Conservation (phyloP, 2,888 invertebrate species). For the Sesamia inferens region DNA sequence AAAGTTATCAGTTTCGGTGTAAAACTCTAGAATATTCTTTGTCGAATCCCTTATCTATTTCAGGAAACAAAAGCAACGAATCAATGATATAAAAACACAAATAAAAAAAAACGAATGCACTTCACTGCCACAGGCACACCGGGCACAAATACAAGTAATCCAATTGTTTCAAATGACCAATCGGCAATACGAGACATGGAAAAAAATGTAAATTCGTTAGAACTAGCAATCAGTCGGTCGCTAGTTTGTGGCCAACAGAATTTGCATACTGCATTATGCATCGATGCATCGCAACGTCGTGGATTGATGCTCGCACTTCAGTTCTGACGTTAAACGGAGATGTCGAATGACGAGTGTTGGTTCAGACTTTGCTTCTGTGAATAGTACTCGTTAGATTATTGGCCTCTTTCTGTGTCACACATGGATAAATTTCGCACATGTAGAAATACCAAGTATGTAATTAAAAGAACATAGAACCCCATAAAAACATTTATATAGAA, state of each 20-base stretch:
- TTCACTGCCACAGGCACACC: constrained; percentile 36
- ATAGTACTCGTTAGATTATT: not conserved
- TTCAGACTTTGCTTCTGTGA: constrained; percentile 15
- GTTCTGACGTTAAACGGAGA: constrained; percentile 39
- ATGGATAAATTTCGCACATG: not conserved
- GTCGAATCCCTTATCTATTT: not conserved
- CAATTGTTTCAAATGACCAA: constrained; percentile 65
- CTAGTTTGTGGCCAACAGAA: constrained; percentile 61
- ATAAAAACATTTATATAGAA: too few relatives aligned
- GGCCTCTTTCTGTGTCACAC: not conserved
- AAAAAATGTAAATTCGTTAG: constrained; percentile 67
- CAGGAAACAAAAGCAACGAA: not conserved
- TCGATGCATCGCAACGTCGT: constrained; percentile 58
- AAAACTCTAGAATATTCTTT: not conserved
- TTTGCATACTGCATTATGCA: constrained; percentile 70
- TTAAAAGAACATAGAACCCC: not conserved
- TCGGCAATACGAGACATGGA: constrained; percentile 54
- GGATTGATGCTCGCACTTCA: constrained; percentile 61
- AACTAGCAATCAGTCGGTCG: constrained; percentile 67
- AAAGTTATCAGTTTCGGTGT: not conserved
- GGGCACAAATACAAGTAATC: constrained; percentile 51
- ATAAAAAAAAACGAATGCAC: not conserved
- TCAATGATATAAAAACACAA: not conserved
- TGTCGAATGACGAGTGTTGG: constrained; percentile 22
- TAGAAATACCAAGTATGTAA: not conserved